Conservation (phyloP, 2,113 vertebrate genomes). For the Mellivora capensis region DNA sequence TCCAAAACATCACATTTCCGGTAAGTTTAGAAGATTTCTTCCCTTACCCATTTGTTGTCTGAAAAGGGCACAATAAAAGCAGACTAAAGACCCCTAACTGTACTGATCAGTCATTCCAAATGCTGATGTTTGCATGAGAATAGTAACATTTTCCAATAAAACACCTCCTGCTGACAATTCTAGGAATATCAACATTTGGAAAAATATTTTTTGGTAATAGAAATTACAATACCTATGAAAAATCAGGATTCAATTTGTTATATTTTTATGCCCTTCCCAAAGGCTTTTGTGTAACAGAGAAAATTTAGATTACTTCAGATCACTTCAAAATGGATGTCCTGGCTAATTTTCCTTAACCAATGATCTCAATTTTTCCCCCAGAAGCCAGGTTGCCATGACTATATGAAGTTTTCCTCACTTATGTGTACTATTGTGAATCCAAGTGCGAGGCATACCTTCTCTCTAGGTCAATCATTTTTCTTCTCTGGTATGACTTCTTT, state of each 20-base stretch:
- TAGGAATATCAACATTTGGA: not conserved
- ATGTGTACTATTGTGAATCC: no score
- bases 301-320: not conserved
- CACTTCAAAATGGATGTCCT: not conserved
- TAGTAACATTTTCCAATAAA: not conserved
- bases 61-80: not conserved
- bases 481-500: not conserved
- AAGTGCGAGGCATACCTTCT: not conserved
- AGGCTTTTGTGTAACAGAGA: not conserved
- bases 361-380: not conserved
- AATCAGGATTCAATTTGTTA: not conserved
- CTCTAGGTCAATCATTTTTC: not conserved
- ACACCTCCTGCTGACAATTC: not conserved
- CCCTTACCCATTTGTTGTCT: not conserved
- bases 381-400: not conserved
- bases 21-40: not conserved
- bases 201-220: not conserved
- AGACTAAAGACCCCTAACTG: not conserved
- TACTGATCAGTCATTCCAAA: not conserved
- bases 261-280: not conserved
- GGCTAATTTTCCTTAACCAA: not conserved
- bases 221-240: not conserved
- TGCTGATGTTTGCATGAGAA: not conserved
- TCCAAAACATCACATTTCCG: not conserved
- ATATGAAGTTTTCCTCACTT: not conserved